Evolutionary conservation across 2,888 invertebrate genomes (phyloP), one percentile per base, ranked within the genome.

Genomic region (Phorcus lineatus): DNA sequence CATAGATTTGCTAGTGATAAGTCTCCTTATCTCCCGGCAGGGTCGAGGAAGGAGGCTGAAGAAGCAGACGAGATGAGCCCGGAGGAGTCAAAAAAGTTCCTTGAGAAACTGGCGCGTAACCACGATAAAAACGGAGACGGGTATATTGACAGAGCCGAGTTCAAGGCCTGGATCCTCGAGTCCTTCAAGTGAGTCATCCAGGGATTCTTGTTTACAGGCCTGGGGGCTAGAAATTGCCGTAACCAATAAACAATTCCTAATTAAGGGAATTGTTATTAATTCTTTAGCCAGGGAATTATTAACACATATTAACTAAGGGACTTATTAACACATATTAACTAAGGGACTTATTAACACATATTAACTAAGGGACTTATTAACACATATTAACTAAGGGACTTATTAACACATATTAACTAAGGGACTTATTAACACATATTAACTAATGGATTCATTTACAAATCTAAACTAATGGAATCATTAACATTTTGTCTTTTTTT

Each of bases 151-250:
- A 95, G 96, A 82, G 94, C 95, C 78, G 99, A 99, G 93, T 94
- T 99, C 13, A 96, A 96, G 92, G 95, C 96, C 3, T 99, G 99
- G 99, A 97, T 99, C 89, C 94, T 97, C 86, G 95, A 96, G 88
- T 98, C 98, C 19, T 98, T 99, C 94, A 86, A 82, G 91, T 91
- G 84, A 83, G 79, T 81, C 31, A 53, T 22, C 47, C 36, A 19
- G 4, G 2, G 4, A 36, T 36, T 36, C 36, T 36, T 7, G 36
- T 36, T 7, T 4, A 66, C 24, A 77, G 7, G n/a, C 16, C 11
- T 28, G 53, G 19, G 53, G 7, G 17, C 17, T 16, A 54, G 19
- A 78, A 17, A 54, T 19, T 31, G 19, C 31, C 17, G 9, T 22
- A 19, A 9, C 24, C 17, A n/a, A 9, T 76, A 52, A 22, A 11